A percentile compares a stretch with the other conserved stretches of the same genome.
phyloP scores from a whole-genome alignment of 2,797 vertebrate genomes.

The Ateles fusciceps region DNA sequence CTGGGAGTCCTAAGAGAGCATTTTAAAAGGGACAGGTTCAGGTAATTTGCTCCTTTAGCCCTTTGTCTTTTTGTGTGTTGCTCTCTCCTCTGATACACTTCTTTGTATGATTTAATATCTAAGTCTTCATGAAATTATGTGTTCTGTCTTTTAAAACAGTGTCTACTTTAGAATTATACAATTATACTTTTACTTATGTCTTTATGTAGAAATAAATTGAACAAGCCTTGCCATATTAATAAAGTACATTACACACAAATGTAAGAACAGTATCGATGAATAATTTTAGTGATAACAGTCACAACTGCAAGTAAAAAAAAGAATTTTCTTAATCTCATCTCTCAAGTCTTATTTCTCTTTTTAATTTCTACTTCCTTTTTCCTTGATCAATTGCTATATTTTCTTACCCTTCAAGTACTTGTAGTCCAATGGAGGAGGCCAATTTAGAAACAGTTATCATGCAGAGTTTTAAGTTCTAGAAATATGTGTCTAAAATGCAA shows the following conservation, averaged over 20 bases:
- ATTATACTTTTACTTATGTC: neutral
- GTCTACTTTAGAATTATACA: neutral
- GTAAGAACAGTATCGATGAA: neutral
- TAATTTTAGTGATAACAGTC: neutral
- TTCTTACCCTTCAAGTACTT: neutral
- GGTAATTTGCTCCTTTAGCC: neutral
- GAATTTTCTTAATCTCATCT: neutral
- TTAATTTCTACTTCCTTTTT: neutral
- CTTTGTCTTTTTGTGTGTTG: neutral
- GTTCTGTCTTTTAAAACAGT: slow-evolving; percentile 18
- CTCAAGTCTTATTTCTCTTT: neutral
- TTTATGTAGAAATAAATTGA: neutral
- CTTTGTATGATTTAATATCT: neutral
- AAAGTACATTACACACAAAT: neutral
- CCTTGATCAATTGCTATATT: neutral
- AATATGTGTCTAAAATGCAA: neutral
- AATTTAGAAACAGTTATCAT: neutral
- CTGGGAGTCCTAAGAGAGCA: neutral
- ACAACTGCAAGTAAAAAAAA: neutral
- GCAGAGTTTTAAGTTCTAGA: neutral
- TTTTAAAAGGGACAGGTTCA: neutral
- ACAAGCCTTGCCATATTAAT: slow-evolving; percentile 4
- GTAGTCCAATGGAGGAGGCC: neutral
- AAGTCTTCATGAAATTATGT: neutral
- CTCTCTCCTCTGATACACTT: neutral